Evolutionary conservation across 2,888 invertebrate genomes (phyloP).

Genomic region (Hemicrepidius hirtus): DNA sequence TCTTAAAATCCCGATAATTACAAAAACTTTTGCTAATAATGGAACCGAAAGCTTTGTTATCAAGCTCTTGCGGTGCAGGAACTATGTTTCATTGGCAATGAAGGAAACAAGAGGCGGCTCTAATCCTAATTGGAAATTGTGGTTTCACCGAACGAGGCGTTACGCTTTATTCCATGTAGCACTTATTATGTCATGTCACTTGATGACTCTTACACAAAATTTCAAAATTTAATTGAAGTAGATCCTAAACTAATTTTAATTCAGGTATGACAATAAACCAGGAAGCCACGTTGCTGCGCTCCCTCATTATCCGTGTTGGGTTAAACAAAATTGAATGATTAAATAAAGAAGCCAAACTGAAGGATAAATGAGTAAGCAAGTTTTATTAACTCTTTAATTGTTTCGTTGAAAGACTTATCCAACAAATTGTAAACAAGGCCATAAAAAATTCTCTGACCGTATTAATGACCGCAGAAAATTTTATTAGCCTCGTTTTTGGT

Average conservation of each 20-base stretch:
- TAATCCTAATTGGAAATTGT: conserved; percentile 45
- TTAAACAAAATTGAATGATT: too few relatives aligned
- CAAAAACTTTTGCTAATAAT: conserved; percentile 31
- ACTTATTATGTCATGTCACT: conserved; percentile 36
- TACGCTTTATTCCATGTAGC: conserved; percentile 29
- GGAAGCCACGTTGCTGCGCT: background rate
- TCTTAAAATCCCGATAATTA: conserved; percentile 33
- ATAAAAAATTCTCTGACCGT: conserved; percentile 7
- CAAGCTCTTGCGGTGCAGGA: conserved; percentile 21
- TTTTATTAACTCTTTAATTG: conserved; percentile 1
- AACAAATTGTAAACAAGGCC: conserved; percentile 15
- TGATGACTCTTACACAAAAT: conserved; percentile 12
- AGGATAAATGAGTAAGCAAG: conserved; percentile 10
- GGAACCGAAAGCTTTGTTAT: conserved; percentile 35
- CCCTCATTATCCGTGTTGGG: too few relatives aligned
- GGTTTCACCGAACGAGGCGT: conserved; percentile 28
- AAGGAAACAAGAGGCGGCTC: conserved; percentile 39
- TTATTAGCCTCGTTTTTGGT: background rate
- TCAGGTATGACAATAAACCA: background rate
- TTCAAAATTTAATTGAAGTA: conserved; percentile 31
- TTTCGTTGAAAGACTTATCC: background rate
- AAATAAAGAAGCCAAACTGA: background rate
- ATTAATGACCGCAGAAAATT: conserved; percentile 4
- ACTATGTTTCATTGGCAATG: conserved; percentile 37
- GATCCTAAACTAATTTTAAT: background rate